Conservation (phyloP, 92 coral and sea anemone species). For the Paragorgia papillata region DNA sequence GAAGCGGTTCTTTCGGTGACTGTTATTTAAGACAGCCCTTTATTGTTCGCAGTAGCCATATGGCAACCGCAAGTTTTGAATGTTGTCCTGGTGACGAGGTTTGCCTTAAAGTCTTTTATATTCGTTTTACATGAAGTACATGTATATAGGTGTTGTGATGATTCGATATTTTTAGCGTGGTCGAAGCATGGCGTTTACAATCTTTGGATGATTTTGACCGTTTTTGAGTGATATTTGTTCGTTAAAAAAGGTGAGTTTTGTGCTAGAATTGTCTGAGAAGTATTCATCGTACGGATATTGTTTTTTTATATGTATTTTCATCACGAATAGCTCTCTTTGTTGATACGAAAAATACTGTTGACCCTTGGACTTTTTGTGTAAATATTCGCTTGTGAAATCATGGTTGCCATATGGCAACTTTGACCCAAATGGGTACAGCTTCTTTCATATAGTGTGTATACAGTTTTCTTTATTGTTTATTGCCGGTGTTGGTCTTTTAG, state of each 20-base stretch:
- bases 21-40: too few species aligned
- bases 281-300: too few species aligned
- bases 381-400: constrained; percentile 21
- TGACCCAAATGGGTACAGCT: too few species aligned
- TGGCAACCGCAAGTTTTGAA: constrained; percentile 22
- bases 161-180: constrained; percentile 1
- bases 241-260: constrained; percentile 25
- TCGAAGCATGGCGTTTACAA: background rate
- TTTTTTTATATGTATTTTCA: too few species aligned
- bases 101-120: constrained; percentile 11
- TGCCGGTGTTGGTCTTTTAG: background rate
- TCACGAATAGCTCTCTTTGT: too few species aligned
- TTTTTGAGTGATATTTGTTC: constrained; percentile 16
- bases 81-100: constrained; percentile 22
- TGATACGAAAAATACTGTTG: too few species aligned
- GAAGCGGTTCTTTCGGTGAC: constrained; percentile 33
- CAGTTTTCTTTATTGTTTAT: background rate
- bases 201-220: too few species aligned
- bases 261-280: background rate
- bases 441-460: too few species aligned
- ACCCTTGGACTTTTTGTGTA: constrained; percentile 3
- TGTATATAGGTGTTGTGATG: background rate
- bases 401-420: background rate
- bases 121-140: constrained; percentile 14
- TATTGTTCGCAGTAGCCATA: too few species aligned